phyloP scores from a whole-genome alignment of 2,113 vertebrate genomes.

The Tenebrosternarchus preto region DNA sequence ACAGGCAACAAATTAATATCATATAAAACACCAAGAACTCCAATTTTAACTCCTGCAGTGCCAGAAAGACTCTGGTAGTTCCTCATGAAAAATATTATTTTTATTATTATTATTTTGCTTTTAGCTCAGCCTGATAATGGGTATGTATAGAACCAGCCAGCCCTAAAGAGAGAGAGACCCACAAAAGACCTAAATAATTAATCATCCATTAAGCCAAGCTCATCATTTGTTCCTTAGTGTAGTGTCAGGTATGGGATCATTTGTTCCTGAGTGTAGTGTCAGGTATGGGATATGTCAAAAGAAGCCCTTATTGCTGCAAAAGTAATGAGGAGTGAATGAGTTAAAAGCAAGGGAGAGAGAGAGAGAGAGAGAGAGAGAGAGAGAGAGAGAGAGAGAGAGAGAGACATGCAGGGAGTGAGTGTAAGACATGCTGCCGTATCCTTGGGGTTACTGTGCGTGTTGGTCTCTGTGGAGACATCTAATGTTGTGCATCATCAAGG shows the following conservation, averaged over 20 bases:
- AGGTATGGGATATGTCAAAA: not conserved
- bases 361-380: not conserved
- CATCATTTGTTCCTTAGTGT: not conserved
- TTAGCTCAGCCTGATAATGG: not conserved
- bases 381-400: not conserved
- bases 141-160: not conserved
- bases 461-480: slow-evolving; percentile 49
- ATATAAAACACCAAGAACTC: slow-evolving; percentile 55
- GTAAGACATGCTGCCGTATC: slow-evolving; percentile 18
- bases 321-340: not conserved
- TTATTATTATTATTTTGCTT: not conserved
- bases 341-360: too few relatives aligned
- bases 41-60: slow-evolving; percentile 26
- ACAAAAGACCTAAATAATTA: not conserved
- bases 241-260: not conserved
- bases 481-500: slow-evolving; percentile 60
- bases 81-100: not conserved
- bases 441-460: slow-evolving; percentile 43
- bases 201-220: slow-evolving; percentile 8
- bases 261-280: not conserved
- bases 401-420: not conserved
- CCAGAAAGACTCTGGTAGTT: not conserved
- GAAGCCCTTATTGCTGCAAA: not conserved
- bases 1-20: slow-evolving; percentile 81
- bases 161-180: not conserved